These are phyloP conservation scores for Eulemur coronatus DNA, from an alignment of 2,797 vertebrate genomes.

Conservation along the genomic window DNA sequence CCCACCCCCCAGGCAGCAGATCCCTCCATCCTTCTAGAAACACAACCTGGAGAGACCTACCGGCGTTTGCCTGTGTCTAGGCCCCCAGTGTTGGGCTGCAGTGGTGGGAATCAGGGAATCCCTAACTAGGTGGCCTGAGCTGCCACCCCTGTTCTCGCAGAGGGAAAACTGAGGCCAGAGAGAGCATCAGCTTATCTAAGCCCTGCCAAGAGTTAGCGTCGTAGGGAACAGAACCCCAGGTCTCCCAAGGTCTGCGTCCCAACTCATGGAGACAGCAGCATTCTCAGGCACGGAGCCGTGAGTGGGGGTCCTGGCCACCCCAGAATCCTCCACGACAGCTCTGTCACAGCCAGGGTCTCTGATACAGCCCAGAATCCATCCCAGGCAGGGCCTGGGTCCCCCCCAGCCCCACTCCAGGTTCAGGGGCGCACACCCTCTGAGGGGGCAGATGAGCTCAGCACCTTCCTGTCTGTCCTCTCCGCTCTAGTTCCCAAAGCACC, in stretches of 20 bases:
- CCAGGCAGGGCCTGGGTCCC: no score
- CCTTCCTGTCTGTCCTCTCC: not conserved
- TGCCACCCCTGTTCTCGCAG: not conserved
- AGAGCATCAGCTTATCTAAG: not conserved
- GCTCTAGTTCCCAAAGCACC: not conserved
- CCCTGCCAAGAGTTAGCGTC: accelerated
- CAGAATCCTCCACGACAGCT: not conserved
- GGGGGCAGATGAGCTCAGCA: not conserved
- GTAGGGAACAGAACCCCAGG: not conserved
- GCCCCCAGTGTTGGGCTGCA: no score
- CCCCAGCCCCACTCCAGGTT: not conserved
- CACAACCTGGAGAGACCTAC: not conserved
- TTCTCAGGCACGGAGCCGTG: not conserved
- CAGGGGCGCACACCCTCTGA: accelerated
- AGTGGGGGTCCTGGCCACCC: no score
- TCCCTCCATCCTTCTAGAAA: conserved; percentile 2
- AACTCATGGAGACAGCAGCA: not conserved
- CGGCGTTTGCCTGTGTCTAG: not conserved
- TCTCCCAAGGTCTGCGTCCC: not conserved
- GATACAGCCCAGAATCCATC: not conserved
- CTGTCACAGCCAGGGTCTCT: not conserved
- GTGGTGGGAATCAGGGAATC: not conserved
- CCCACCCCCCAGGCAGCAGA: not conserved
- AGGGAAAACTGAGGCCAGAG: not conserved
- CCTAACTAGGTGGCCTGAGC: not conserved